Base-by-base conservation (phyloP, 2,797 vertebrate genomes). In the Enteromius viviparus region DNA sequence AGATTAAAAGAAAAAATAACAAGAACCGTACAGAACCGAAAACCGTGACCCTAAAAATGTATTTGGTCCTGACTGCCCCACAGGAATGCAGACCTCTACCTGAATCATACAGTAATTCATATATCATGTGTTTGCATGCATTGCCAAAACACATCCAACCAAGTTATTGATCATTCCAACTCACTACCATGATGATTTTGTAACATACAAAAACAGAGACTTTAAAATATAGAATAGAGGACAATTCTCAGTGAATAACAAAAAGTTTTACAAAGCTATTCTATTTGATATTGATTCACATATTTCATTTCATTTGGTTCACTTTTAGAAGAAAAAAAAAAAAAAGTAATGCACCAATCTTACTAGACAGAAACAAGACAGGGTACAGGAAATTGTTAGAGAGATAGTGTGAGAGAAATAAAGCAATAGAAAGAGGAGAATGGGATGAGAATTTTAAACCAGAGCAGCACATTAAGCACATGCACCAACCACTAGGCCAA, bases 381-480 rank as follows among this genome's bases (percentile, higher is more conserved):
- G 4, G 15, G 23, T 29, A 49, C 69, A 29, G n/a, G 3, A 47
- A 47, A 47, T 70, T 4, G 45, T 6, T 47, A 21, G 17, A 72
- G 26, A 72, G 45, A 49, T n/a, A 10, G n/a, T 23, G 21, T n/a
- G 69, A 45, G 15, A 72, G 69, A 12, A 11, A 60, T 11, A 29
- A 62, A 62, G 60, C 12, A 2, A 29, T 29, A 29, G 26, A 29
- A 6, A 29, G 23, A 15, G 60, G 4, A 2, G 1, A 72, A 29
- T 49, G 69, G 15, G 26, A 32, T 29, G 8, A 71, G 8, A 71
- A 26, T 51, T 70, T 40, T 26, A 0, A 45, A 47, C 0, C 10
- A 7, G n/a, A 47, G 68, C 69, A 47, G 14, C 42, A 45, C n/a
- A 68, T 47, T 70, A 70, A 71, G 14, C 23, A 71, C 68, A 26